These are phyloP conservation scores for Synchiropus splendidus DNA, from an alignment of 2,113 vertebrate genomes.

Conservation along the genomic window DNA sequence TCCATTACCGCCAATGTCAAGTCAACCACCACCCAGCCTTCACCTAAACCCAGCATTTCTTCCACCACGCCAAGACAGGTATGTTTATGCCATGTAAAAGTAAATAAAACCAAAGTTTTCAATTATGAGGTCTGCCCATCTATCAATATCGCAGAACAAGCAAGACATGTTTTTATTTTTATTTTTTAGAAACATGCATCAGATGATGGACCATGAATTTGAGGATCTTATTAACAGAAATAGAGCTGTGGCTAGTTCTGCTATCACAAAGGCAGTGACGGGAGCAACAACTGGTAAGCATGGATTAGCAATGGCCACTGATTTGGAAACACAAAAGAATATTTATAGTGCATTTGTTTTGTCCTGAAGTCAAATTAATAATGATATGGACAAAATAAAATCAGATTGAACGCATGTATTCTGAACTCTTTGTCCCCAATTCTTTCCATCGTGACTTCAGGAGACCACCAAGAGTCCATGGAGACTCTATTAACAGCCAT, in stretches of 20 bases:
- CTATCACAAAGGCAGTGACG: conserved; percentile 90
- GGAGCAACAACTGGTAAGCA: conserved; percentile 82
- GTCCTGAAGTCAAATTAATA: too few species aligned
- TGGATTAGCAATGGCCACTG: too few species aligned
- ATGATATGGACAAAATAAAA: too few species aligned
- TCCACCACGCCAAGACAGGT: conserved; percentile 59
- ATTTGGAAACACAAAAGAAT: too few species aligned
- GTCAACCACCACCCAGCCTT: conserved; percentile 69
- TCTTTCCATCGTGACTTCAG: conserved; percentile 45
- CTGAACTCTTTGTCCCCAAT: too few species aligned
- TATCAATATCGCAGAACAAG: not conserved
- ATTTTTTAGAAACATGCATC: conserved; percentile 52
- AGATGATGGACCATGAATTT: conserved; percentile 72
- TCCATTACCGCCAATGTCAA: conserved; percentile 57
- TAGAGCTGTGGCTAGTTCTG: conserved; percentile 85
- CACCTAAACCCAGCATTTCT: conserved; percentile 87
- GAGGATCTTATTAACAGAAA: conserved; percentile 95
- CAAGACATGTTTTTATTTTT: not conserved
- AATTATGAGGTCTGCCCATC: not conserved
- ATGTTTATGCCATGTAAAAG: conserved; percentile 74
- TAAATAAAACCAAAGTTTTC: conserved; percentile 44
- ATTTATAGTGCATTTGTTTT: too few species aligned
- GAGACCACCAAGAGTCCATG: conserved; percentile 81
- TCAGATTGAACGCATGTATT: too few species aligned
- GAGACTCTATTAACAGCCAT: conserved; percentile 91